phyloP scores from a whole-genome alignment of 2,797 vertebrate genomes.

The Heteromormyrus szaboi region DNA sequence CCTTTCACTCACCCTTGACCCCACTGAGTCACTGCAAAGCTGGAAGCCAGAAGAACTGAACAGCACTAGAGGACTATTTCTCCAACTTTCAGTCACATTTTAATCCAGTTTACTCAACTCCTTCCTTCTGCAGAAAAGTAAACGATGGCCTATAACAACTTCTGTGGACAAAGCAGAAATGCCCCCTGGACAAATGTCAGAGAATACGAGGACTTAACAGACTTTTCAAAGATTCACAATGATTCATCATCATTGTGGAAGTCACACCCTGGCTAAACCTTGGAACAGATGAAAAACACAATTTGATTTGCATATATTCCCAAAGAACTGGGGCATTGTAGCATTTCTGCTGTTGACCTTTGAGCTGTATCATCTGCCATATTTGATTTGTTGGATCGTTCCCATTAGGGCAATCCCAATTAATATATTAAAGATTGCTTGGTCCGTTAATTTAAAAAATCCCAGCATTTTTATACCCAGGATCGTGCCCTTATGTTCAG shows the following conservation, averaged over 20 bases:
- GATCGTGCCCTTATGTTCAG: constrained; percentile 70
- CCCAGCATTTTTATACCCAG: constrained; percentile 63
- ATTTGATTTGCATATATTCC: constrained; percentile 6
- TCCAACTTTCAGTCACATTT: constrained; percentile 14
- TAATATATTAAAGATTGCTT: constrained; percentile 28
- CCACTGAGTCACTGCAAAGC: neutral
- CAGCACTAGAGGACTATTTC: neutral
- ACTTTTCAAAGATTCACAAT: neutral
- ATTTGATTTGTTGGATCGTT: constrained; percentile 42
- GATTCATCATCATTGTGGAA: neutral
- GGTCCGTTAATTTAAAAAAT: constrained; percentile 31
- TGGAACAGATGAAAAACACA: neutral
- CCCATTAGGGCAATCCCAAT: constrained; percentile 30
- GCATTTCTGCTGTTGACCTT: neutral
- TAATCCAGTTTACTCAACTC: constrained; percentile 24
- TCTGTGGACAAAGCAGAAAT: constrained; percentile 18
- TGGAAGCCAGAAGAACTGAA: neutral
- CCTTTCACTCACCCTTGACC: neutral
- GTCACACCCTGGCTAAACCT: neutral
- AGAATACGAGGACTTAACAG: neutral
- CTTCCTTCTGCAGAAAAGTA: constrained; percentile 23
- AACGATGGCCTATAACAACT: constrained; percentile 23
- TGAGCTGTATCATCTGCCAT: constrained; percentile 25
- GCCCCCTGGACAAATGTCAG: neutral
- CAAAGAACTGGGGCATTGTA: neutral